phyloP scores from a whole-genome alignment of 2,888 invertebrate genomes.

The Stictocephala bisonia region DNA sequence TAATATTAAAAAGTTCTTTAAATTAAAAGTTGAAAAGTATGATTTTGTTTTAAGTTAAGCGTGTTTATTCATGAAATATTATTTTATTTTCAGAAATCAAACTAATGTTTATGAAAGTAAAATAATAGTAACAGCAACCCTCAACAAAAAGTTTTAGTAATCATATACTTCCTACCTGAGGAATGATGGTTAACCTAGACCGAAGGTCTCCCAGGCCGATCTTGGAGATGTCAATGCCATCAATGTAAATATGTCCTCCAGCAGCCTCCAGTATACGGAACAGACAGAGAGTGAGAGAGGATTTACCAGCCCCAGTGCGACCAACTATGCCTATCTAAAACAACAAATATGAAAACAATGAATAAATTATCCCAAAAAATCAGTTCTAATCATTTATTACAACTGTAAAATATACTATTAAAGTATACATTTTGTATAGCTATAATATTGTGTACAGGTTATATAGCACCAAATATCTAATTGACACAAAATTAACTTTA shows the following conservation, averaged over 20 bases:
- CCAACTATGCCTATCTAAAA: slow-evolving; percentile 83
- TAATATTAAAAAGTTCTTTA: not conserved
- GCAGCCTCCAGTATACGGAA: slow-evolving; percentile 92
- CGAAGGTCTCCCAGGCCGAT: slow-evolving; percentile 89
- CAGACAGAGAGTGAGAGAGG: slow-evolving; percentile 86
- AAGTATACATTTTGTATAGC: too few species aligned
- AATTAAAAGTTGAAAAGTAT: not conserved
- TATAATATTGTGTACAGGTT: too few species aligned
- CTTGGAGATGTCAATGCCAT: slow-evolving; percentile 82
- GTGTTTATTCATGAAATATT: not conserved
- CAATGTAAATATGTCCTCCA: slow-evolving; percentile 84
- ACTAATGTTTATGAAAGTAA: too few species aligned
- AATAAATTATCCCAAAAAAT: too few species aligned
- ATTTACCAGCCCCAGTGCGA: slow-evolving; percentile 92
- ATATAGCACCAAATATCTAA: too few species aligned
- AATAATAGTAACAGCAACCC: too few species aligned
- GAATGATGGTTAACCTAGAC: slow-evolving; percentile 69
- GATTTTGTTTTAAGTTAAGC: not conserved
- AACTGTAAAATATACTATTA: too few species aligned
- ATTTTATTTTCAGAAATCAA: too few species aligned
- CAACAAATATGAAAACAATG: too few species aligned
- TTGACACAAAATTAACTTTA: too few species aligned
- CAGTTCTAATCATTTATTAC: too few species aligned
- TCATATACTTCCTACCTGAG: slow-evolving; percentile 59
- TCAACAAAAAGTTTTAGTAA: too few species aligned